Conservation (phyloP, 2,797 vertebrate genomes). For the Trematomus bernacchii region DNA sequence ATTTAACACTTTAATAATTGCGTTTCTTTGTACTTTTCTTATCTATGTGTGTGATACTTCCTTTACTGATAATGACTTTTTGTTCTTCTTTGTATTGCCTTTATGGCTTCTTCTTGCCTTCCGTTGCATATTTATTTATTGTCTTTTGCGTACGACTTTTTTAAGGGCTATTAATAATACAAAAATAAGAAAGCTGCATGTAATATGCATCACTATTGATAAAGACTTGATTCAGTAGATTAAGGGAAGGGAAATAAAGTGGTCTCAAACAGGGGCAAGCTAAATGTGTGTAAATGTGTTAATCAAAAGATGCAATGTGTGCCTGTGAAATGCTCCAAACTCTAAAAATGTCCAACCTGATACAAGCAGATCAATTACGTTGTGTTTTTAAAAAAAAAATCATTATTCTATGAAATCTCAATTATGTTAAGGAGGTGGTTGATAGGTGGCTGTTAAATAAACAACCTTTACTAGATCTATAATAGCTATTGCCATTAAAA, state of each 20-base stretch:
- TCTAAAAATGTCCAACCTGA: background rate
- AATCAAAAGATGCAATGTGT: background rate
- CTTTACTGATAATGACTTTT: no score
- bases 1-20: no score
- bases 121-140: no score
- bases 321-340: background rate
- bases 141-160: no score
- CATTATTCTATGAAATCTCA: background rate
- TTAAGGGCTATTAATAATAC: no score
- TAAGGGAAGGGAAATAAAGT: background rate
- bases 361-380: background rate
- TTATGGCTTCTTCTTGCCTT: no score
- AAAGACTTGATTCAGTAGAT: background rate
- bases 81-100: no score
- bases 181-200: no score
- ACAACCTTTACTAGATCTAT: background rate
- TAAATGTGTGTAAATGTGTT: background rate
- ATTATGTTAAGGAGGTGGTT: background rate
- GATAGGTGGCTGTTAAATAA: no score
- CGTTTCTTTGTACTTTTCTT: no score
- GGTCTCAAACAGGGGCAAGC: background rate
- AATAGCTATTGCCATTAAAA: background rate
- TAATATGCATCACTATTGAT: background rate
- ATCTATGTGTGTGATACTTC: no score
- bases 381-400: background rate